phyloP scores from a whole-genome alignment of 2,113 vertebrate species.

The Pitta sordida region DNA sequence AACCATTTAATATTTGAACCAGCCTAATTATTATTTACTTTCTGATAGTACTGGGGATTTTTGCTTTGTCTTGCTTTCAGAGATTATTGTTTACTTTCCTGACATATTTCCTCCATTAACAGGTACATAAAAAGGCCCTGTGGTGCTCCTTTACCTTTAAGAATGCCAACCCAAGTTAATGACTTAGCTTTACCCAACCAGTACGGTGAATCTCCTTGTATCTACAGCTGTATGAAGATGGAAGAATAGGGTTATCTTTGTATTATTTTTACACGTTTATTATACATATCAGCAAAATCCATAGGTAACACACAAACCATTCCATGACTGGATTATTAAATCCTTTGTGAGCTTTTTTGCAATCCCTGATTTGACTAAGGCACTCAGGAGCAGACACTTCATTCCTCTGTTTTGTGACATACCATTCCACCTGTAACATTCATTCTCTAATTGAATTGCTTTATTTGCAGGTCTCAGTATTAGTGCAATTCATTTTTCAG shows the following conservation, averaged over 20 bases:
- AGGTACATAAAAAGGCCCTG: background rate
- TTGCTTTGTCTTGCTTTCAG: background rate
- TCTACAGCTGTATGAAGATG: background rate
- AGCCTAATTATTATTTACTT: background rate
- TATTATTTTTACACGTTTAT: background rate
- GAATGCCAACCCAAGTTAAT: background rate
- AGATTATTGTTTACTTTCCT: background rate
- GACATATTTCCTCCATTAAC: background rate
- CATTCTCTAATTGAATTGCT: background rate
- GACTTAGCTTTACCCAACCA: background rate
- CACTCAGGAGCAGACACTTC: background rate
- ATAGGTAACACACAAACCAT: background rate
- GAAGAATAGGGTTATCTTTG: background rate
- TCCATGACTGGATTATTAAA: background rate
- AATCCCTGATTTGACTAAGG: background rate
- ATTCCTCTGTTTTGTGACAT: background rate
- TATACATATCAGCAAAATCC: background rate
- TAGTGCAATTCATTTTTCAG: conserved; percentile 16
- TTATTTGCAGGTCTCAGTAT: conserved; percentile 24
- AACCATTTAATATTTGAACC: background rate
- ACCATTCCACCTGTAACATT: background rate
- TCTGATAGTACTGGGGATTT: background rate
- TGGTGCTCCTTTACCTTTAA: background rate
- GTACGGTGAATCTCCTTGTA: background rate
- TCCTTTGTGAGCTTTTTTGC: background rate